Percentiles rank a stretch among this genome's conserved stretches.
phyloP scores from a whole-genome alignment of 2,113 vertebrate species.

The Seriola quinqueradiata region DNA sequence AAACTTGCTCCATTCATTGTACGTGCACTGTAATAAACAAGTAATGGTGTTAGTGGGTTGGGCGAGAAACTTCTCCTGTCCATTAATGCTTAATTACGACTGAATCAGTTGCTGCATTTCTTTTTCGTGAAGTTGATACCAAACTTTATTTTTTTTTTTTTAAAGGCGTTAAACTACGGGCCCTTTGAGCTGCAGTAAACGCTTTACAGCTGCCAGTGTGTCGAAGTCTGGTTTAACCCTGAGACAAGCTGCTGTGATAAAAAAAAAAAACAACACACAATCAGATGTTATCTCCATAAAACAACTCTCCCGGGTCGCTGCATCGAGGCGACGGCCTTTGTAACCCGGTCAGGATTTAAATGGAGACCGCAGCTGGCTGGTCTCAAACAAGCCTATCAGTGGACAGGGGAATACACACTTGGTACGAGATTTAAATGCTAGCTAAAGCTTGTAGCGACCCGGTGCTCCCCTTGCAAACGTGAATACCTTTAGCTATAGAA shows the following conservation, averaged over 20 bases:
- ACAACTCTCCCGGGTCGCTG: background rate
- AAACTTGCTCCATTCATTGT: background rate
- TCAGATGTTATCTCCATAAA: background rate
- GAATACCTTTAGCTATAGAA: rapidly evolving
- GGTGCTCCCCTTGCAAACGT: too few relatives aligned
- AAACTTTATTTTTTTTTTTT: background rate
- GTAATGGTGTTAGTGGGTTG: too few relatives aligned
- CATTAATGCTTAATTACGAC: too few relatives aligned
- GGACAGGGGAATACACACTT: background rate
- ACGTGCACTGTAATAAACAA: background rate
- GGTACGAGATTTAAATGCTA: slow-evolving; percentile 41
- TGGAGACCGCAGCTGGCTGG: background rate
- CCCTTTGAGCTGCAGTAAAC: background rate
- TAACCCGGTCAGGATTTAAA: background rate
- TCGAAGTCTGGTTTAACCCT: background rate
- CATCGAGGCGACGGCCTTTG: background rate
- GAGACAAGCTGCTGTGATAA: background rate
- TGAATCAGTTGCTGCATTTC: background rate
- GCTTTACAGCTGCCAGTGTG: background rate
- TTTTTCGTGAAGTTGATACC: background rate
- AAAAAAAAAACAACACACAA: too few relatives aligned
- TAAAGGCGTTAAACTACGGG: background rate
- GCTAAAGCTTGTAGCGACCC: background rate
- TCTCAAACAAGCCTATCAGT: background rate
- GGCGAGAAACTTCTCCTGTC: too few relatives aligned